phyloP scores from a whole-genome alignment of 2,797 vertebrate genomes.

The Pelodytes ibericus region DNA sequence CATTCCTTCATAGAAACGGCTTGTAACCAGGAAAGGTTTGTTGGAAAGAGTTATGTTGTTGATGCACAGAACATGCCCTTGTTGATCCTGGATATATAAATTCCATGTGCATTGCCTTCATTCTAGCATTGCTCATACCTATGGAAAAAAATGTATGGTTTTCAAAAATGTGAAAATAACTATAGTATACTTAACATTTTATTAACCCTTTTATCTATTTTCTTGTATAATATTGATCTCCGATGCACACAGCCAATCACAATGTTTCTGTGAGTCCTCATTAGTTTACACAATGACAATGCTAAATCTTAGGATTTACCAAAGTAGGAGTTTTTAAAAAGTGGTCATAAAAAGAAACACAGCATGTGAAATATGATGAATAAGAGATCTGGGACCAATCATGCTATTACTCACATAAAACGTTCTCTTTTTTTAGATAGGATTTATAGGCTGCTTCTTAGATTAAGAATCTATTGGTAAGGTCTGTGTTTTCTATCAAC shows the following conservation, averaged over 20 bases:
- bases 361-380: conserved; percentile 28
- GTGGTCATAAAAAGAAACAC: conserved; percentile 28
- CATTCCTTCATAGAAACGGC: neutral
- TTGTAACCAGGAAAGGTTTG: conserved; percentile 2
- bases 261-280: neutral
- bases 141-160: neutral
- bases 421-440: neutral
- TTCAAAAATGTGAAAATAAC: neutral
- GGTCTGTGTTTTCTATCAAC: conserved; percentile 50
- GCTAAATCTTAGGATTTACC: neutral
- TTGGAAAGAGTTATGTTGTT: conserved; percentile 21
- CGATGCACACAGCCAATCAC: neutral
- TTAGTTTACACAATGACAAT: conserved; percentile 5
- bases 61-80: conserved; percentile 1
- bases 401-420: conserved; percentile 36
- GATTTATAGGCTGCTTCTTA: conserved; percentile 38
- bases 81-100: conserved; percentile 13
- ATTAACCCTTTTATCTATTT: neutral
- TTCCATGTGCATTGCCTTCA: neutral
- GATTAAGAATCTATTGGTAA: conserved; percentile 37
- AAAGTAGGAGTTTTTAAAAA: conserved; percentile 13
- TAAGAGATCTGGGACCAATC: conserved; percentile 45
- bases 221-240: neutral
- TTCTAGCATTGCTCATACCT: neutral
- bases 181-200: neutral